phyloP scores from a whole-genome alignment of 2,888 invertebrate genomes.

The Dastarcus helophoroides region DNA sequence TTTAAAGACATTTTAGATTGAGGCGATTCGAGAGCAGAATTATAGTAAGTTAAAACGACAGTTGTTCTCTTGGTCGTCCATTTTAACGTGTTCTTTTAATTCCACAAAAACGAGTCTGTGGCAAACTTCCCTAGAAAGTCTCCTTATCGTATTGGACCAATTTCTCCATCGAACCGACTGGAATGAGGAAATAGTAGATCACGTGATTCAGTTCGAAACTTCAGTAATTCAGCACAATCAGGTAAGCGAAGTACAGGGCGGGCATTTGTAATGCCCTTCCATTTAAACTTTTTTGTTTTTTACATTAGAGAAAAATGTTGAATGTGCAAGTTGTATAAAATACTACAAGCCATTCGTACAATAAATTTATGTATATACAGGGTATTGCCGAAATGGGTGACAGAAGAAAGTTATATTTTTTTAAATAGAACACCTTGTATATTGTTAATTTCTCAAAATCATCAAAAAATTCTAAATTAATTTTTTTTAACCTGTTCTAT shows the following conservation, averaged over 20 bases:
- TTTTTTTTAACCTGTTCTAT: too few species aligned
- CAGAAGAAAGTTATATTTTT: too few species aligned
- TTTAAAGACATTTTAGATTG: conserved; percentile 5
- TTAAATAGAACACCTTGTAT: too few species aligned
- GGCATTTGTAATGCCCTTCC: too few species aligned
- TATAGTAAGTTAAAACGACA: conserved; percentile 6
- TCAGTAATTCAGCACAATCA: conserved; percentile 25
- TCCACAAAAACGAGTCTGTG: conserved; percentile 24
- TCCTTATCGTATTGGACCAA: conserved; percentile 21
- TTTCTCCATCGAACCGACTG: conserved; percentile 16
- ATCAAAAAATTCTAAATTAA: too few species aligned
- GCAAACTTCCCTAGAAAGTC: conserved; percentile 21
- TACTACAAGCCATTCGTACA: too few species aligned
- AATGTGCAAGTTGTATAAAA: too few species aligned
- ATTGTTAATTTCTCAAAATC: too few species aligned
- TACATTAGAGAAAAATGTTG: too few species aligned
- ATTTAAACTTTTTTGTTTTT: too few species aligned
- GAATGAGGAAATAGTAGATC: conserved; percentile 19
- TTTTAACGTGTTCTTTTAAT: conserved; percentile 27
- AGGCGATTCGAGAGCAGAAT: conserved; percentile 2
- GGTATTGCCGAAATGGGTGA: too few species aligned
- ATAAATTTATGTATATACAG: too few species aligned
- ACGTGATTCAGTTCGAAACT: conserved; percentile 24
- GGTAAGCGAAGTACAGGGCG: conserved; percentile 21
- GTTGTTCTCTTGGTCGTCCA: conserved; percentile 23